A percentile compares a stretch with the other conserved stretches of the same genome.
phyloP scores from a whole-genome alignment of 2,888 invertebrate species.

The Phaedon cochleariae region DNA sequence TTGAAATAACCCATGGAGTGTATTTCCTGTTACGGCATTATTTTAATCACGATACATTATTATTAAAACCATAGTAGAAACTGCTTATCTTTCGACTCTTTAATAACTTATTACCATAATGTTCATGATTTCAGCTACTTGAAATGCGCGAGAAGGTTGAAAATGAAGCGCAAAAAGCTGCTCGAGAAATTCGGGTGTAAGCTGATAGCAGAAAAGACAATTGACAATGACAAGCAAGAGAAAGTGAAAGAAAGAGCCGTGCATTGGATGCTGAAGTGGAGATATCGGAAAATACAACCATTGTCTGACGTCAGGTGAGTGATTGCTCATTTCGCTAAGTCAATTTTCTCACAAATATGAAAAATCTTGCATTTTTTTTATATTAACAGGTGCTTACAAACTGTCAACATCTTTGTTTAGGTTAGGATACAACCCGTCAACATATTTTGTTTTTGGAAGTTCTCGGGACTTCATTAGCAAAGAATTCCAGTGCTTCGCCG shows the following conservation, averaged over 20 bases:
- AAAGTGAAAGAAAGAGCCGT: slow-evolving; percentile 20
- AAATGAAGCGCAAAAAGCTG: slow-evolving; percentile 35
- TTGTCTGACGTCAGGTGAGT: slow-evolving; percentile 35
- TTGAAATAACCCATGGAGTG: slow-evolving; percentile 21
- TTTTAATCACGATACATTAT: neutral
- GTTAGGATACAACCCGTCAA: too few relatives aligned
- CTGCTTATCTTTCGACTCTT: slow-evolving; percentile 17
- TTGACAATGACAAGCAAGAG: slow-evolving; percentile 15
- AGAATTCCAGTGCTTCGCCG: too few relatives aligned
- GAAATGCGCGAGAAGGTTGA: slow-evolving; percentile 36
- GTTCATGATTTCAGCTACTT: slow-evolving; percentile 33
- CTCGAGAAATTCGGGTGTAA: slow-evolving; percentile 13
- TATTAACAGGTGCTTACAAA: too few relatives aligned
- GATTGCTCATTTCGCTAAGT: neutral
- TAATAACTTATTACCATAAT: neutral
- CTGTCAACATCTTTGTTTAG: too few relatives aligned
- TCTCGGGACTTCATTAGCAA: too few relatives aligned
- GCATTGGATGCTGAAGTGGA: slow-evolving; percentile 39
- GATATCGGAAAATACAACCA: slow-evolving; percentile 32
- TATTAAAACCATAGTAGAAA: slow-evolving; percentile 1
- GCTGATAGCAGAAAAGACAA: slow-evolving; percentile 5
- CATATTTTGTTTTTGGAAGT: too few relatives aligned
- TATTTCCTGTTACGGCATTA: slow-evolving; percentile 23
- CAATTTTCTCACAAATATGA: too few relatives aligned
- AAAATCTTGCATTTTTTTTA: too few relatives aligned